These are phyloP conservation scores for Prinia subflava DNA, from an alignment of 2,113 vertebrate genomes.

Conservation along the genomic window DNA sequence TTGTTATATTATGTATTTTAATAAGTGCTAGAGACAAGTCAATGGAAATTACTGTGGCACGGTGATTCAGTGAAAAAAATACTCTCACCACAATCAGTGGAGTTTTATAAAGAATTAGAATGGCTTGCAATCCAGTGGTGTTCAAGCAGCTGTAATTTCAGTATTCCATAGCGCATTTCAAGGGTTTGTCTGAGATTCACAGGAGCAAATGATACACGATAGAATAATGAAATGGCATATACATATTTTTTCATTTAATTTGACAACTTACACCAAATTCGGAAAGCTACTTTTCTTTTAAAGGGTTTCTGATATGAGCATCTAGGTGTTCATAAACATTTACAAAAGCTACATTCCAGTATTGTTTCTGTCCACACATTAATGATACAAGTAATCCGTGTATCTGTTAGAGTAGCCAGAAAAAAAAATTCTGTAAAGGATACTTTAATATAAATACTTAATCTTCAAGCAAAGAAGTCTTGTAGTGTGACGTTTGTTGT, in stretches of 20 bases:
- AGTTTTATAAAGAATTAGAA: not conserved
- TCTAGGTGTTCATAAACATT: not conserved
- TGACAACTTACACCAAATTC: not conserved
- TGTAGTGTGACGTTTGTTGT: accelerated
- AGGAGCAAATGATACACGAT: not conserved
- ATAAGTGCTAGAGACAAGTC: not conserved
- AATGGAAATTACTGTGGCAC: not conserved
- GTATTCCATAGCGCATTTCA: not conserved
- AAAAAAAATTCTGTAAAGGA: not conserved
- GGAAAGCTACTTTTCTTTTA: not conserved
- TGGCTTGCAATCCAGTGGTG: not conserved
- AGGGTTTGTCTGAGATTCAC: not conserved
- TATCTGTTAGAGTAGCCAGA: not conserved
- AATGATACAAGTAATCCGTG: not conserved
- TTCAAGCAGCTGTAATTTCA: not conserved
- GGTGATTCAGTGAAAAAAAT: not conserved
- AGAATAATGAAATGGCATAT: not conserved
- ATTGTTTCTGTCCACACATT: not conserved
- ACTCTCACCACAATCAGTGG: not conserved
- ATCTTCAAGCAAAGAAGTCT: not conserved
- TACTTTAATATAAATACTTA: not conserved
- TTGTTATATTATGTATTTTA: not conserved
- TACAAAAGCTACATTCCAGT: not conserved
- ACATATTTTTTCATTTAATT: not conserved
- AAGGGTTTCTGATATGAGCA: not conserved